Evolutionary conservation across 2,113 vertebrate genomes (phyloP).

Genomic region (Lontra canadensis): DNA sequence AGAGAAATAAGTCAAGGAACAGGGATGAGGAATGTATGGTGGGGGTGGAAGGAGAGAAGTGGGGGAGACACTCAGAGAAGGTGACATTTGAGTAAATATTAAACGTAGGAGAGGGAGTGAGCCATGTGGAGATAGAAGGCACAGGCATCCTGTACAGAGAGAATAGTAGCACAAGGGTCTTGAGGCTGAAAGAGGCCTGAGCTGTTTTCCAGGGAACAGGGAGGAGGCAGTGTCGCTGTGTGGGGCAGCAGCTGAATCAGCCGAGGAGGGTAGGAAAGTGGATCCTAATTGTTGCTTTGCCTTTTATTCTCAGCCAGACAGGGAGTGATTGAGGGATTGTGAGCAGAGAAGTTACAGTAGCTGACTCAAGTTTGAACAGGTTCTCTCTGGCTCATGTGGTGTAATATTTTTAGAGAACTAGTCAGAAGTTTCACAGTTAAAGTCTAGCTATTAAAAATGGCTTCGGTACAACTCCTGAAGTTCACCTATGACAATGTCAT

Average conservation of each 20-base stretch:
- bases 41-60: too few relatives aligned
- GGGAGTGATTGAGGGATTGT: background rate
- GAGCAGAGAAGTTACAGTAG: background rate
- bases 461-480: background rate
- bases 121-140: background rate
- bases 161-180: background rate
- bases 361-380: background rate
- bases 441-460: background rate
- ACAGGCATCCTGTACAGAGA: background rate
- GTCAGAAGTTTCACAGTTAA: background rate
- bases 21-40: background rate
- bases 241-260: background rate
- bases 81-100: background rate
- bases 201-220: background rate
- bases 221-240: background rate
- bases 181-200: background rate
- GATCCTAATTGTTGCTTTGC: too few relatives aligned
- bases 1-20: background rate
- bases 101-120: background rate
- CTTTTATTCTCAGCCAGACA: background rate
- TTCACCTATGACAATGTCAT: background rate
- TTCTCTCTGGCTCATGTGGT: background rate
- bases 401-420: background rate
- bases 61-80: background rate
- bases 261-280: accelerated